These are phyloP conservation scores for Physella acuta DNA, from an alignment of 1,140 invertebrate genomes.

Conservation along the genomic window DNA sequence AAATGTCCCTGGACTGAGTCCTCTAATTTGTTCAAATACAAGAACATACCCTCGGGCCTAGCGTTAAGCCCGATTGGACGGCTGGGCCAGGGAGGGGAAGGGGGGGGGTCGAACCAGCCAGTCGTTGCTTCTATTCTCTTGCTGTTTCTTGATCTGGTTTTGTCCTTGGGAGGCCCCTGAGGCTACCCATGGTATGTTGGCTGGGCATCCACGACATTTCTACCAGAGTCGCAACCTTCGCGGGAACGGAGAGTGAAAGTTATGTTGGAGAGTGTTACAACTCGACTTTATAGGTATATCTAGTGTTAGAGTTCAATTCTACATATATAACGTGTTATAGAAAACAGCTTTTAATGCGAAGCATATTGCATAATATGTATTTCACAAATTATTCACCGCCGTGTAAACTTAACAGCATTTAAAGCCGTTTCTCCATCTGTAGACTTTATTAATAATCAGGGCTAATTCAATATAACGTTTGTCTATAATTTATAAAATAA, in stretches of 20 bases:
- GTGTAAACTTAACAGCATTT: no score
- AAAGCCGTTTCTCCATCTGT: no score
- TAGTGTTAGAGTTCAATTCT: not conserved
- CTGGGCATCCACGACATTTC: not conserved
- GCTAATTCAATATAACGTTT: no score
- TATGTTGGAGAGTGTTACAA: not conserved
- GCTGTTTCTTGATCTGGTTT: conserved; percentile 7
- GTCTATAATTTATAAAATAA: no score
- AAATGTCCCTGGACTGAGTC: conserved; percentile 1
- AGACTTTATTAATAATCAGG: no score
- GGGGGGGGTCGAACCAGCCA: conserved; percentile 14
- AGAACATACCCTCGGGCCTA: conserved; percentile 1
- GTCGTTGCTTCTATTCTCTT: conserved; percentile 18
- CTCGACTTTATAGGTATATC: not conserved
- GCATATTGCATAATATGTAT: no score
- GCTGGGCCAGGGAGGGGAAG: conserved; percentile 2
- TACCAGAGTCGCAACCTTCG: not conserved
- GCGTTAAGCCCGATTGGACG: conserved; percentile 23
- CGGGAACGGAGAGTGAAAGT: not conserved
- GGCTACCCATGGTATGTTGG: not conserved
- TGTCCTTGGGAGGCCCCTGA: not conserved
- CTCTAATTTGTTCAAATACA: conserved; percentile 29
- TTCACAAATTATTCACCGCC: no score
- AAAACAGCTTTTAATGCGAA: no score
- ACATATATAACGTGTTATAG: no score